Base-by-base conservation (phyloP, 2,888 invertebrate genomes). In the Sturmia bella region DNA sequence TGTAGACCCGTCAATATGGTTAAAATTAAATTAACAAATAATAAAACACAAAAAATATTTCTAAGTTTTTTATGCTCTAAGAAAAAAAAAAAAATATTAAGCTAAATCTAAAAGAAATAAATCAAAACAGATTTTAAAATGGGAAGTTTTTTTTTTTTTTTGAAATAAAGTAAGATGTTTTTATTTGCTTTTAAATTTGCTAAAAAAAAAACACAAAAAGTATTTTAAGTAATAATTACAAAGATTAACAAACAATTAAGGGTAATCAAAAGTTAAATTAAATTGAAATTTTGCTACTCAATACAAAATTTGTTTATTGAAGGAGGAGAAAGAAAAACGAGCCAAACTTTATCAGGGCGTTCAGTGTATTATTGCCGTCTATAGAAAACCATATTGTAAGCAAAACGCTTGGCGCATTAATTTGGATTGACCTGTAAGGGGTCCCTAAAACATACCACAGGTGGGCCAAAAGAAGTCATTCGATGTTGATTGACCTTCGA, bases 1-100 rank as follows among this genome's bases (percentile, higher is more conserved):
- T 89, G 87, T 89, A 89, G 87, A 78, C 82, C 89, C 89, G 88
- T 88, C 89, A 87, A 86, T 77, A 72, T 74, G 72, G 37, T 64
- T 64, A 32, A 63, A 76, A 66, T 45, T 50, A 72, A 59, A 27
- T 45, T 52, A 59, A 66, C n/a, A n/a, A 56, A 43, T 45, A 21
- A 50, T 41, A 80, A 17, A 27, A 27, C 6, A 50, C 13, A 76
- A 57, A 69, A 73, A 21, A 68, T 17, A 37, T 50, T 17, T 3
- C 7, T 59, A 59, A 59, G 59, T 45, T 73, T 69, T 69, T 57
- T 32, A 41, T 27, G 54, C n/a, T 54, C 7, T 57, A 57, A 21
- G 41, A 32, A 59, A 68, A 63, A 57, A 21, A 37, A 32, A 59
- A 68, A 63, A 52, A 43, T 76, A 37, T 69, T 63, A 63, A 59